Conservation (phyloP, 2,888 invertebrate genomes). For the Meiosimyza platycephala region DNA sequence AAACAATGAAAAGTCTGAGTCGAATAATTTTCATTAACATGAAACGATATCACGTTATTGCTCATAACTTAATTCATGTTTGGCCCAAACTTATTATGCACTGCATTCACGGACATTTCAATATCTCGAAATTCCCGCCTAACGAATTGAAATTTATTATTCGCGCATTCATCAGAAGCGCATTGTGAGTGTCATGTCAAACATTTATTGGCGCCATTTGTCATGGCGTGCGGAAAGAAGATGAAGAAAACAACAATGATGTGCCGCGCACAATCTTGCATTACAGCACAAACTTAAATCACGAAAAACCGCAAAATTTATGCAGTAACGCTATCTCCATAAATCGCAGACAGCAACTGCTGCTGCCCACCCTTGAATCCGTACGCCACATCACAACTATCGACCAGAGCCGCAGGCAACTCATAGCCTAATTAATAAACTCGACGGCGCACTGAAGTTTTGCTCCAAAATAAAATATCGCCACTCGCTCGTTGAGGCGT, state of each 20-base stretch:
- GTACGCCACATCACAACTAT: not conserved
- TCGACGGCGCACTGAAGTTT: slow-evolving; percentile 34
- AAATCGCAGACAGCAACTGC: slow-evolving; percentile 5
- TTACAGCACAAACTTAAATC: not conserved
- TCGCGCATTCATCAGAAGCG: slow-evolving; percentile 13
- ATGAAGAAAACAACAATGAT: not conserved
- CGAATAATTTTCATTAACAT: too few relatives aligned
- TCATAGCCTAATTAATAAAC: slow-evolving; percentile 39
- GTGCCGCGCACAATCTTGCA: not conserved
- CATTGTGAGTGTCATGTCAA: slow-evolving; percentile 28
- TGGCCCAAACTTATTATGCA: not conserved
- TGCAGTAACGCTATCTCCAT: slow-evolving; percentile 3
- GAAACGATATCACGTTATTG: too few relatives aligned
- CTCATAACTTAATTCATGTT: not conserved
- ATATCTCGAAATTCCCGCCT: not conserved
- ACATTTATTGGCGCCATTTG: slow-evolving; percentile 36
- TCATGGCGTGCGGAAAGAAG: not conserved
- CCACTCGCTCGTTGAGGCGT: slow-evolving; percentile 15
- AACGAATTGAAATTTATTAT: slow-evolving; percentile 18
- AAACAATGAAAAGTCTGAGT: too few relatives aligned
- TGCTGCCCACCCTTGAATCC: not conserved
- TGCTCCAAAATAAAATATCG: slow-evolving; percentile 44
- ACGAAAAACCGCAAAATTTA: slow-evolving; percentile 7
- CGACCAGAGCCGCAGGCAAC: not conserved
- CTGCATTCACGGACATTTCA: not conserved